Percentiles rank a stretch among this genome's conserved stretches.
phyloP scores from a whole-genome alignment of 2,888 invertebrate genomes.

The Bugulina stolonifera region DNA sequence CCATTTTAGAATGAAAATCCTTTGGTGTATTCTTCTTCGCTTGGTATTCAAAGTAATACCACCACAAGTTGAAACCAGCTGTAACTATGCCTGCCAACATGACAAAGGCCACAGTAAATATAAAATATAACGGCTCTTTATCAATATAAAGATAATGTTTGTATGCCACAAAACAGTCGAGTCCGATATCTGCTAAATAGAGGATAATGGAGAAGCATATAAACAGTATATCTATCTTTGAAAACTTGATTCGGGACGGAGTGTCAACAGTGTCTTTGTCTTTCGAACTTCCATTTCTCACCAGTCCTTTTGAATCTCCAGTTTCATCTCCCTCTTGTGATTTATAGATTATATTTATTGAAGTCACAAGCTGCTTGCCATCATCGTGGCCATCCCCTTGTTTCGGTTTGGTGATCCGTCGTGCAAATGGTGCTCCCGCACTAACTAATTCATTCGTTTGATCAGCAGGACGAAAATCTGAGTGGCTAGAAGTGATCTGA shows the following conservation, averaged over 20 bases:
- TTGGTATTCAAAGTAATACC: slow-evolving; percentile 23
- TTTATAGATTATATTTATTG: not conserved
- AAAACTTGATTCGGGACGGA: not conserved
- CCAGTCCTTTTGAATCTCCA: not conserved
- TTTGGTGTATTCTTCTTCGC: not conserved
- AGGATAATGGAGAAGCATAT: slow-evolving; percentile 18
- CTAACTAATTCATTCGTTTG: not conserved
- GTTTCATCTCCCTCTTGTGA: not conserved
- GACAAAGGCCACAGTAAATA: slow-evolving; percentile 21
- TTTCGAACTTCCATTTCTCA: not conserved
- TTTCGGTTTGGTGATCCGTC: not conserved
- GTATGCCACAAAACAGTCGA: slow-evolving; percentile 8
- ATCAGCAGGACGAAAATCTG: too few relatives aligned
- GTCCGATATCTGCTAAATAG: slow-evolving; percentile 15
- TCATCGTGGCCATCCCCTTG: not conserved
- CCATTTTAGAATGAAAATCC: not conserved
- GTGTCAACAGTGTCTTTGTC: not conserved
- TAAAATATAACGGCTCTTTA: not conserved
- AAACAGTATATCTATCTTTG: slow-evolving; percentile 6
- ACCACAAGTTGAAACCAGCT: not conserved
- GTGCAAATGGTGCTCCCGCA: not conserved
- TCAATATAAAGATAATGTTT: slow-evolving; percentile 6
- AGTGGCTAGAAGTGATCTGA: not conserved
- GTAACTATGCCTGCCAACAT: slow-evolving; percentile 17
- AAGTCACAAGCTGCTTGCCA: not conserved